A percentile compares a stretch with the other conserved stretches of the same genome.
Conservation (phyloP, 2,888 invertebrate species). For the Hydroisotoma schaefferi region DNA sequence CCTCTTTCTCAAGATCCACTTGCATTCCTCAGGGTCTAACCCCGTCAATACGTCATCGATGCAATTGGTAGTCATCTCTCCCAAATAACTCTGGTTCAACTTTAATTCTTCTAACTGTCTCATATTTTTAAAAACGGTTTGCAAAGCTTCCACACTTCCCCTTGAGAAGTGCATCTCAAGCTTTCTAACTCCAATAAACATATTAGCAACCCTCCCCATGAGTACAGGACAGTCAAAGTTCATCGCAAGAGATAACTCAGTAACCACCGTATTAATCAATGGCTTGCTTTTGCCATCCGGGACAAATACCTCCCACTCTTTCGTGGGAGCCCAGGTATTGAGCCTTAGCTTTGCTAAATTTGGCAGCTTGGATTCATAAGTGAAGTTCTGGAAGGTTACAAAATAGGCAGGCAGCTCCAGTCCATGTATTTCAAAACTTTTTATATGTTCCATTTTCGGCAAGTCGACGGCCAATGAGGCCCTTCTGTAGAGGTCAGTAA, state of each 20-base stretch:
- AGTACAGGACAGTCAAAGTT: slow-evolving; percentile 30
- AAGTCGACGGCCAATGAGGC: slow-evolving; percentile 32
- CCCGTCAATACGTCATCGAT: slow-evolving; percentile 36
- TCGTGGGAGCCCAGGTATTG: slow-evolving; percentile 31
- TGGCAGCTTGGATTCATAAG: slow-evolving; percentile 28
- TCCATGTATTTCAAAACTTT: slow-evolving; percentile 33
- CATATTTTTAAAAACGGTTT: slow-evolving; percentile 34
- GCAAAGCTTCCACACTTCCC: slow-evolving; percentile 20
- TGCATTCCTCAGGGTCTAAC: slow-evolving; percentile 27
- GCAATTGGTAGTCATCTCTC: slow-evolving; percentile 34
- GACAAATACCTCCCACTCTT: slow-evolving; percentile 33
- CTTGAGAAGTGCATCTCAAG: slow-evolving; percentile 39
- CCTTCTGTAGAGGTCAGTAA: slow-evolving; percentile 33
- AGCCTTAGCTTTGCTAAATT: slow-evolving; percentile 27
- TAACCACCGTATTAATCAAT: slow-evolving; percentile 2
- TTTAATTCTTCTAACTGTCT: slow-evolving; percentile 29
- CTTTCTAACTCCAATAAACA: slow-evolving; percentile 25
- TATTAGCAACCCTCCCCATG: slow-evolving; percentile 23
- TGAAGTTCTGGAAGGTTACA: slow-evolving; percentile 31
- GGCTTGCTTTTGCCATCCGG: not conserved
- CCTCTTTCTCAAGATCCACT: slow-evolving; percentile 37
- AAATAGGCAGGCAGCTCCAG: slow-evolving; percentile 37
- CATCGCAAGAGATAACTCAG: slow-evolving; percentile 31
- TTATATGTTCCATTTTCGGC: slow-evolving; percentile 20
- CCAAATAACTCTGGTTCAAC: slow-evolving; percentile 36